Percentiles rank a stretch among this genome's conserved stretches.
Evolutionary conservation across 2,888 invertebrate genomes (phyloP).

Genomic region (Eremobia ochroleuca): DNA sequence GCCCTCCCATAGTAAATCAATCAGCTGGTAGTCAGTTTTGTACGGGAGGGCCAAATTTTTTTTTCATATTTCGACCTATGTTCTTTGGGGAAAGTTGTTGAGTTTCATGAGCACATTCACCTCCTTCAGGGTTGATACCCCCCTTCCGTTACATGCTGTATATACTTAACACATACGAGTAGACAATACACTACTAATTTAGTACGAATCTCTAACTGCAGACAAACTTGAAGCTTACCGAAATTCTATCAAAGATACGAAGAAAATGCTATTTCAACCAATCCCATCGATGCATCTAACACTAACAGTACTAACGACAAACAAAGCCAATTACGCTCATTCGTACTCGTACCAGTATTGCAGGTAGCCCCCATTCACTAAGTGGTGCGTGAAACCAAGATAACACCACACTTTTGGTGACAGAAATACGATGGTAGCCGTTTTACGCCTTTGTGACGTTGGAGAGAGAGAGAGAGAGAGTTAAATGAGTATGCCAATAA

Average conservation of each 20-base stretch:
- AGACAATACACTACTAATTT: background rate
- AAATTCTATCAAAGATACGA: background rate
- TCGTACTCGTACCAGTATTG: slow-evolving; percentile 23
- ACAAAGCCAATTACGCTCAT: background rate
- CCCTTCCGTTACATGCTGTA: too few species aligned
- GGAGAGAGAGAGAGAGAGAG: background rate
- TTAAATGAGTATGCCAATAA: background rate
- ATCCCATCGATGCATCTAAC: background rate
- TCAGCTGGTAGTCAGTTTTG: too few species aligned
- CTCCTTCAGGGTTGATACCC: too few species aligned
- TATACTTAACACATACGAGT: too few species aligned
- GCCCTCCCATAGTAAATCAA: too few species aligned
- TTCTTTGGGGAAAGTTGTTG: too few species aligned
- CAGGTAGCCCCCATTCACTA: slow-evolving; percentile 64
- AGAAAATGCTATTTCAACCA: background rate
- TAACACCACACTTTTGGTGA: slow-evolving; percentile 62
- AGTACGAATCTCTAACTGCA: background rate
- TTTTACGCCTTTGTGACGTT: slow-evolving; percentile 23
- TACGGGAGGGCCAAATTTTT: too few species aligned
- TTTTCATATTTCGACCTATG: too few species aligned
- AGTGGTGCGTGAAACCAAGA: slow-evolving; percentile 73
- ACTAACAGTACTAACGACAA: slow-evolving; percentile 10
- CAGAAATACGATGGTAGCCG: slow-evolving; percentile 37
- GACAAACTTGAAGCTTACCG: background rate
- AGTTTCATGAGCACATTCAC: too few species aligned